A percentile compares a stretch with the other conserved stretches of the same genome.
These are phyloP conservation scores for Craterocephalus amniculus DNA, from an alignment of 2,797 vertebrate genomes.

Conservation along the genomic window DNA sequence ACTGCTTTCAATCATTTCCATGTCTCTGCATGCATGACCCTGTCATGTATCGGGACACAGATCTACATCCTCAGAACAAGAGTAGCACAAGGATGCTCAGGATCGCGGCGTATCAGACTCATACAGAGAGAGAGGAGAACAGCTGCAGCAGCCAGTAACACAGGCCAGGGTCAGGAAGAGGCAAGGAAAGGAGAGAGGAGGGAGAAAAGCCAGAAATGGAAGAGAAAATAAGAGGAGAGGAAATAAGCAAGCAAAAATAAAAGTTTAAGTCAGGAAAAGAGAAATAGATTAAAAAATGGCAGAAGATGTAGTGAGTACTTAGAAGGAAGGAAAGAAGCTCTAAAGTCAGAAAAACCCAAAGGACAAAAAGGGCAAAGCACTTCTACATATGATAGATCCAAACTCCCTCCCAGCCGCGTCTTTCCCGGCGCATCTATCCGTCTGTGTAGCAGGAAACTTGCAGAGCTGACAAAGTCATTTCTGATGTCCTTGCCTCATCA, in stretches of 20 bases:
- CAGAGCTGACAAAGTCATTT: constrained; percentile 24
- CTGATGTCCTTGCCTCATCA: constrained; percentile 15
- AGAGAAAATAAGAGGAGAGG: not conserved
- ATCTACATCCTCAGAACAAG: not conserved
- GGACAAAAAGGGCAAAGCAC: constrained; percentile 42
- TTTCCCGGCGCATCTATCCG: constrained; percentile 19
- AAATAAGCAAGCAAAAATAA: not conserved
- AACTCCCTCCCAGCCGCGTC: constrained; percentile 10
- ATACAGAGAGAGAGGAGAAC: constrained; percentile 32
- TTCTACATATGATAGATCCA: constrained; percentile 32
- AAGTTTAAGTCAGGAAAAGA: not conserved
- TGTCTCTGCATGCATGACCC: not conserved
- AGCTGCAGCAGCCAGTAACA: constrained; percentile 28
- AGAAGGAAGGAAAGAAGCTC: not conserved
- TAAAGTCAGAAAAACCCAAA: constrained; percentile 17
- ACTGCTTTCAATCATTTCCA: not conserved
- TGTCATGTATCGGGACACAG: not conserved
- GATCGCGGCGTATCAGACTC: constrained; percentile 43
- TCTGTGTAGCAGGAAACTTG: constrained; percentile 20
- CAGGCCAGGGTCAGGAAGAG: not conserved
- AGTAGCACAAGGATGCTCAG: constrained; percentile 23
- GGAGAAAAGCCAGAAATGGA: not conserved
- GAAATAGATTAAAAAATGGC: not conserved
- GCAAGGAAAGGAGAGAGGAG: not conserved
- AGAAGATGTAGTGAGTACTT: not conserved